These are phyloP conservation scores for Cetoscarus ocellatus DNA, from an alignment of 2,797 vertebrate genomes.

Conservation along the genomic window DNA sequence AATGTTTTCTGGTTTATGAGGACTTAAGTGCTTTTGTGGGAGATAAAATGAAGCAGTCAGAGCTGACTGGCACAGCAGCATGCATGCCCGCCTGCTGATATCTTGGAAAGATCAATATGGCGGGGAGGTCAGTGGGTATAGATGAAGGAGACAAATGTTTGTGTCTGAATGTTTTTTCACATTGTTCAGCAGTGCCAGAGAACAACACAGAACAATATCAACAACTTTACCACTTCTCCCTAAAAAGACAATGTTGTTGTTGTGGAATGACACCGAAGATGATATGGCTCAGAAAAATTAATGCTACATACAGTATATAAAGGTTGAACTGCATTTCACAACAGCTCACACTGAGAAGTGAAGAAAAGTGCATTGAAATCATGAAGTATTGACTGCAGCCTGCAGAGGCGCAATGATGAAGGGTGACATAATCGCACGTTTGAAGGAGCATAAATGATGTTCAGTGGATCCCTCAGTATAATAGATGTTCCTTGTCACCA, in stretches of 20 bases:
- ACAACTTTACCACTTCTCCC: slow-evolving; percentile 6
- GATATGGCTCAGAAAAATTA: slow-evolving; percentile 3
- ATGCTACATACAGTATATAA: slow-evolving; percentile 25
- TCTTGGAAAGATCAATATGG: slow-evolving; percentile 69
- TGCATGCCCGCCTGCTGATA: slow-evolving; percentile 51
- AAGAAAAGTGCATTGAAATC: slow-evolving; percentile 40
- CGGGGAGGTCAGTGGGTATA: slow-evolving; percentile 62
- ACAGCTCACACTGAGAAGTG: slow-evolving; percentile 17
- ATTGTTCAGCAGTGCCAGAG: slow-evolving; percentile 13
- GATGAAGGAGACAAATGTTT: slow-evolving; percentile 67
- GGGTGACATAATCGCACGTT: slow-evolving; percentile 43
- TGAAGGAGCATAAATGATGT: slow-evolving; percentile 62
- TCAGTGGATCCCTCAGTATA: slow-evolving; percentile 50
- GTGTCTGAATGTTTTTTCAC: slow-evolving; percentile 31
- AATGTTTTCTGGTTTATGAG: slow-evolving; percentile 32
- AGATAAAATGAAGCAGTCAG: slow-evolving; percentile 58
- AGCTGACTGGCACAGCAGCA: slow-evolving; percentile 50
- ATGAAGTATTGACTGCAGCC: slow-evolving; percentile 54
- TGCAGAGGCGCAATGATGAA: slow-evolving; percentile 26
- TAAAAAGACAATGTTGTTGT: background rate
- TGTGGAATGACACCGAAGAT: background rate
- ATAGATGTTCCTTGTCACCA: slow-evolving; percentile 66
- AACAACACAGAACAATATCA: slow-evolving; percentile 26
- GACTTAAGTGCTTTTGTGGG: slow-evolving; percentile 48
- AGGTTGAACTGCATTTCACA: slow-evolving; percentile 18